Percentiles rank a stretch among this genome's conserved stretches.
Conservation (phyloP, 2,113 vertebrate species). For the Mystacornis crossleyi region DNA sequence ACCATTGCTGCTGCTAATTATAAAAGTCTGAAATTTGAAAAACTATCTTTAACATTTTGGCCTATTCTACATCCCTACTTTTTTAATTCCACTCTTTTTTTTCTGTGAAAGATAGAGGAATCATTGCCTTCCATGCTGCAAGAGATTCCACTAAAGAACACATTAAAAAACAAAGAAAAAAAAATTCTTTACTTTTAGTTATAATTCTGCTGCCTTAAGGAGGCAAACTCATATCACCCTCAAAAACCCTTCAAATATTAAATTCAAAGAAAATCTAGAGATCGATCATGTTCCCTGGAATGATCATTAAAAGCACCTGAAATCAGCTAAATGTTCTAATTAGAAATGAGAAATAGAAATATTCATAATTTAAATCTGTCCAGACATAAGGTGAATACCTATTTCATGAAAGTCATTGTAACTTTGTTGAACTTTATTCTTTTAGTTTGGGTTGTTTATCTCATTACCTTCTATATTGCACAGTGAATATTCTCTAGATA, state of each 20-base stretch:
- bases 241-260: neutral
- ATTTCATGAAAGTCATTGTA: neutral
- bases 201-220: neutral
- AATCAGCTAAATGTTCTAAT: neutral
- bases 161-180: accelerated
- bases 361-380: neutral
- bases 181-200: neutral
- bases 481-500: neutral
- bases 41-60: neutral
- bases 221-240: neutral
- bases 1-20: neutral
- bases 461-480: neutral
- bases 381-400: neutral
- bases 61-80: neutral
- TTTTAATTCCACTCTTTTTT: neutral
- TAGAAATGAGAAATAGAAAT: neutral
- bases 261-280: neutral
- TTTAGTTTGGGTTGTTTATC: neutral
- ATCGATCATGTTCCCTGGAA: neutral
- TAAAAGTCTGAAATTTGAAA: neutral
- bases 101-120: neutral
- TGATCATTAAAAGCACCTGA: neutral
- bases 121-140: neutral
- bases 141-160: neutral
- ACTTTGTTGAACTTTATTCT: neutral